These are phyloP conservation scores for Pseudorhombus dupliciocellatus DNA, from an alignment of 2,113 vertebrate species.

Conservation along the genomic window DNA sequence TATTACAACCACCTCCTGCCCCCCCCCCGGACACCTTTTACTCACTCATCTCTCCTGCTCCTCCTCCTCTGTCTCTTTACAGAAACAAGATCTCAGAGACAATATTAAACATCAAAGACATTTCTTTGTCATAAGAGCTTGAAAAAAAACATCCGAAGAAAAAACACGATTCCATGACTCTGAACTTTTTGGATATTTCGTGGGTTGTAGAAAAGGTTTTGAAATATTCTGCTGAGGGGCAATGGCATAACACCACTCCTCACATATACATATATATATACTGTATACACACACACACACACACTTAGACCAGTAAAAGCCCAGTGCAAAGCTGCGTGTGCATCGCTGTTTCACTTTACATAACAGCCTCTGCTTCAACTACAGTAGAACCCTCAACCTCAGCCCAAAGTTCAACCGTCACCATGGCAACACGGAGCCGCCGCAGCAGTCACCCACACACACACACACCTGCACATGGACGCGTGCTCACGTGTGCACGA, in stretches of 20 bases:
- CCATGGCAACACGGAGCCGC: conserved; percentile 73
- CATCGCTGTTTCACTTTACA: conserved; percentile 57
- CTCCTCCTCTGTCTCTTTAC: background rate
- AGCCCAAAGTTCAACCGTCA: conserved; percentile 69
- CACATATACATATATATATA: background rate
- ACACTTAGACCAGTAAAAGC: conserved; percentile 13
- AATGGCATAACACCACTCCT: conserved; percentile 20
- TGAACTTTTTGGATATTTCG: background rate
- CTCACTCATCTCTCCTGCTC: conserved; percentile 22
- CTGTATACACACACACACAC: no score
- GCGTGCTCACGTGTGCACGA: background rate
- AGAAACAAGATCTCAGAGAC: conserved; percentile 3
- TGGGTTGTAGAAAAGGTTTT: conserved; percentile 21
- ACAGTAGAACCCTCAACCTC: conserved; percentile 69
- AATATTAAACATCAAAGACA: no score
- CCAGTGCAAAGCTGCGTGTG: conserved; percentile 12
- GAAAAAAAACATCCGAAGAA: background rate
- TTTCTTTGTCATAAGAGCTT: no score
- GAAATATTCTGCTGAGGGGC: conserved; percentile 51
- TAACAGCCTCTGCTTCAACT: conserved; percentile 74
- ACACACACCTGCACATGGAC: conserved; percentile 14
- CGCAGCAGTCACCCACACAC: conserved; percentile 52
- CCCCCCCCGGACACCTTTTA: conserved; percentile 24
- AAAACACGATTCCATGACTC: background rate
- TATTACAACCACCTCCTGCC: conserved; percentile 28